Percentiles rank a stretch among this genome's conserved stretches.
Conservation (phyloP, 2,113 vertebrate species). For the Mustela nigripes region DNA sequence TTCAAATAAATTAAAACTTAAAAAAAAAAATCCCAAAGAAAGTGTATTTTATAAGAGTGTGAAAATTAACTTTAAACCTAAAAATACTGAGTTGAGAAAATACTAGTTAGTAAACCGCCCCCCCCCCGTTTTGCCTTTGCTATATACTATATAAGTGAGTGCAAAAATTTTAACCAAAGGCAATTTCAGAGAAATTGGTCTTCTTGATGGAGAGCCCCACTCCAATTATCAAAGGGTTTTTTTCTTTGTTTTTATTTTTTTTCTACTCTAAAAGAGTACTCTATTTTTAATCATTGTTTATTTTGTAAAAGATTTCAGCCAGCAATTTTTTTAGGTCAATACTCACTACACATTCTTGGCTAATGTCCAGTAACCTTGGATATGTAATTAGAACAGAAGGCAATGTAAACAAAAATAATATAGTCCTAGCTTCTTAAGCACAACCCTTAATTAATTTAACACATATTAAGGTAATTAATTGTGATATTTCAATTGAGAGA, state of each 20-base stretch:
- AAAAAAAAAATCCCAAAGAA: neutral
- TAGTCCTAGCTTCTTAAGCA: neutral
- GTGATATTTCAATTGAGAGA: neutral
- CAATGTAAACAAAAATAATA: constrained; percentile 39
- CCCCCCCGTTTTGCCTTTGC: rapidly evolving
- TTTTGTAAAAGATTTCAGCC: neutral
- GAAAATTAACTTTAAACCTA: neutral
- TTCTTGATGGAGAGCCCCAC: neutral
- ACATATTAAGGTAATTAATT: constrained; percentile 6
- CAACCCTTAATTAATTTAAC: constrained; percentile 55
- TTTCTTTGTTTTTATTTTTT: neutral
- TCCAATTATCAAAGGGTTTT: neutral
- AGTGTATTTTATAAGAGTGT: neutral
- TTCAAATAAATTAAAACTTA: neutral
- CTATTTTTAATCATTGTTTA: constrained; percentile 49
- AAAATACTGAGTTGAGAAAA: neutral
- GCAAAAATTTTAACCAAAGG: neutral
- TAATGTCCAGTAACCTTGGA: constrained; percentile 43
- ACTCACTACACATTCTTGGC: constrained; percentile 37
- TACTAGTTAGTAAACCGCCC: neutral
- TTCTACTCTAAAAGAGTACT: neutral
- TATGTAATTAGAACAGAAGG: constrained; percentile 59
- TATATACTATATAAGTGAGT: neutral
- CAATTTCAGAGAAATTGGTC: neutral
- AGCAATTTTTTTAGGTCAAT: neutral